A percentile compares a stretch with the other conserved stretches of the same genome.
Conservation (phyloP, 2,888 invertebrate species). For the Slavum lentiscoides region DNA sequence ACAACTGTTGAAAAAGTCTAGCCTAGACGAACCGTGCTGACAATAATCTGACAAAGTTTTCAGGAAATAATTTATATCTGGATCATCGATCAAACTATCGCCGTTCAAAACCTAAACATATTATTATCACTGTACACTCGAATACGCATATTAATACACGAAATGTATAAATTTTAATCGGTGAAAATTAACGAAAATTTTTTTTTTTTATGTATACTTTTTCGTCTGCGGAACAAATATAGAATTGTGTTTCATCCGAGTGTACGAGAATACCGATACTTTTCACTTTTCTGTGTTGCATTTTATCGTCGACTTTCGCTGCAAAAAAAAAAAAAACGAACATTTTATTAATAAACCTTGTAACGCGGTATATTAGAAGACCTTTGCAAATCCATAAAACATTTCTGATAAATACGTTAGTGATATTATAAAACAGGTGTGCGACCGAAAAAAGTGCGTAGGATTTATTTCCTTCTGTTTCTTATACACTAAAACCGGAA, state of each 20-base stretch:
- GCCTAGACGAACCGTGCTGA: constrained; percentile 30
- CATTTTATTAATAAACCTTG: background rate
- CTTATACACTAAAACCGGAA: too few species aligned
- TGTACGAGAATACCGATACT: constrained; percentile 44
- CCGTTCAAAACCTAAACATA: constrained; percentile 31
- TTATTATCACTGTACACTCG: background rate
- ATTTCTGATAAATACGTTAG: background rate
- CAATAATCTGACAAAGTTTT: constrained; percentile 39
- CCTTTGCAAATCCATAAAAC: too few species aligned
- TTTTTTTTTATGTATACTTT: constrained; percentile 21
- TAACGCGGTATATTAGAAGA: background rate
- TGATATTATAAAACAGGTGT: too few species aligned
- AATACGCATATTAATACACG: background rate
- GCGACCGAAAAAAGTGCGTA: too few species aligned
- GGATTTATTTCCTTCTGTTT: too few species aligned
- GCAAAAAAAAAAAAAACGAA: constrained; percentile 1
- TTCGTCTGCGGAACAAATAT: constrained; percentile 35
- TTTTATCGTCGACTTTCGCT: constrained; percentile 51
- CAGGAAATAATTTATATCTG: constrained; percentile 37
- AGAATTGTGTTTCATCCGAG: constrained; percentile 47
- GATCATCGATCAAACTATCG: constrained; percentile 37
- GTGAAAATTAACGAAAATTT: background rate
- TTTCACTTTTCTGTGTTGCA: constrained; percentile 49
- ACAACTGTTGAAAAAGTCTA: constrained; percentile 41
- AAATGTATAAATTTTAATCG: background rate